Percentiles rank a stretch among this genome's conserved stretches.
Conservation (phyloP, 2,888 invertebrate species). For the Pollenia griseotomentosa region DNA sequence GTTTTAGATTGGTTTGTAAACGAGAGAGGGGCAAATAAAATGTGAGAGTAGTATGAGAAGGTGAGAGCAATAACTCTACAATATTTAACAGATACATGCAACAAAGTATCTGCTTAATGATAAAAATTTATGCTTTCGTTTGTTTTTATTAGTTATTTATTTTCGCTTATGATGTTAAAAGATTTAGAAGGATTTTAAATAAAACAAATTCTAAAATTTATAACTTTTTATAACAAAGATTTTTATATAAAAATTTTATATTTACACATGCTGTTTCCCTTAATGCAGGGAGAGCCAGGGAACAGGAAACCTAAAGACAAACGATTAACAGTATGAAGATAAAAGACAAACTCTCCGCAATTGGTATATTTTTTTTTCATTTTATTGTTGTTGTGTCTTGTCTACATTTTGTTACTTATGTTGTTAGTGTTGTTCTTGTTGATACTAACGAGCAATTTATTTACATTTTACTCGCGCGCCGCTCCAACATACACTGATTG, state of each 20-base stretch:
- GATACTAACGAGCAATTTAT: slow-evolving; percentile 68
- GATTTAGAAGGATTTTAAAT: background rate
- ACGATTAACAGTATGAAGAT: slow-evolving; percentile 59
- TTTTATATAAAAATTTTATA: background rate
- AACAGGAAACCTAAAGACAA: slow-evolving; percentile 42
- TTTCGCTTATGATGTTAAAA: slow-evolving; percentile 27
- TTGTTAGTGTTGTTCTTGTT: slow-evolving; percentile 49
- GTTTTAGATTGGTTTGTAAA: background rate
- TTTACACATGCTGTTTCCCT: background rate
- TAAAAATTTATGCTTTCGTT: slow-evolving; percentile 54
- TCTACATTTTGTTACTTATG: slow-evolving; percentile 55
- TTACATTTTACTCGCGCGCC: slow-evolving; percentile 75
- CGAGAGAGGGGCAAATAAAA: background rate
- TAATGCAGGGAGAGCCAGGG: background rate
- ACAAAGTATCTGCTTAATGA: slow-evolving; percentile 73
- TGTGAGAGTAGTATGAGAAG: background rate
- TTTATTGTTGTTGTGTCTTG: slow-evolving; percentile 44
- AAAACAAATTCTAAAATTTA: background rate
- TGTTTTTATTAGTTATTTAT: slow-evolving; percentile 44
- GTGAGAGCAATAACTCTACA: slow-evolving; percentile 55
- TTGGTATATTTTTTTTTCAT: slow-evolving; percentile 36
- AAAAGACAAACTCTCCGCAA: slow-evolving; percentile 68
- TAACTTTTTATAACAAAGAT: background rate
- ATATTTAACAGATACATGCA: slow-evolving; percentile 74
- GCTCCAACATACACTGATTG: slow-evolving; percentile 63